Conservation (phyloP, 2,888 invertebrate species). For the Andrena camellia region DNA sequence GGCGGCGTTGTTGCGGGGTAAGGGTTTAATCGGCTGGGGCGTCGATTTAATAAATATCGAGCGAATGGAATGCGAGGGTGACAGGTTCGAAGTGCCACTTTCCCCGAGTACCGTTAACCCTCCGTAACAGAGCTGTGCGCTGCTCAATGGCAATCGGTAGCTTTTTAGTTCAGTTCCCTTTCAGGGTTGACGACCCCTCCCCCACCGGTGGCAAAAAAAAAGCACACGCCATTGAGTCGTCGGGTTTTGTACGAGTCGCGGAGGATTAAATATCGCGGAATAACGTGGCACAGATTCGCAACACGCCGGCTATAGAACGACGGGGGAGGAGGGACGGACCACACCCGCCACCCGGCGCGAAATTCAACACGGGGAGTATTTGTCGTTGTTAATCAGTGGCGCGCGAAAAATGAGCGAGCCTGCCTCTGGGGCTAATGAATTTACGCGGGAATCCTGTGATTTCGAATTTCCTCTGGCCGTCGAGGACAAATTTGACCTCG, state of each 20-base stretch:
- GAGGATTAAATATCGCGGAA: conserved; percentile 10
- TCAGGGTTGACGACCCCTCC: background rate
- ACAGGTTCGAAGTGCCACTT: background rate
- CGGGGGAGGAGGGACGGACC: background rate
- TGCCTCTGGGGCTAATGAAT: conserved; percentile 20
- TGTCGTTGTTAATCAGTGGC: conserved; percentile 29
- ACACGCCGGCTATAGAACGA: background rate
- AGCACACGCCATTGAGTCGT: conserved; percentile 2
- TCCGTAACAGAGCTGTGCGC: background rate
- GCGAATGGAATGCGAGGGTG: background rate
- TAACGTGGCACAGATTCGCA: conserved; percentile 4
- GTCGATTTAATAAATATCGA: background rate
- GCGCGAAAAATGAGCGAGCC: conserved; percentile 21
- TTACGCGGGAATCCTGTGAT: conserved; percentile 29
- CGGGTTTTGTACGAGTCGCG: background rate
- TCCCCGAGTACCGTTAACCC: background rate
- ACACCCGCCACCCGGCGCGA: conserved; percentile 16
- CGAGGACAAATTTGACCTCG: background rate
- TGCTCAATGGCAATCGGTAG: background rate
- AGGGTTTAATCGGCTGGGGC: background rate
- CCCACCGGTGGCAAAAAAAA: no score
- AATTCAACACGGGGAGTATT: conserved; percentile 25
- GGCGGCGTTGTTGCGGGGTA: no score
- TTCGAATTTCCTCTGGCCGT: conserved; percentile 8
- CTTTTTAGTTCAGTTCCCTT: background rate